Evolutionary conservation across 1,140 invertebrate species (phyloP), one percentile per base, ranked within the genome.

Genomic region (Hyles euphorbiae): DNA sequence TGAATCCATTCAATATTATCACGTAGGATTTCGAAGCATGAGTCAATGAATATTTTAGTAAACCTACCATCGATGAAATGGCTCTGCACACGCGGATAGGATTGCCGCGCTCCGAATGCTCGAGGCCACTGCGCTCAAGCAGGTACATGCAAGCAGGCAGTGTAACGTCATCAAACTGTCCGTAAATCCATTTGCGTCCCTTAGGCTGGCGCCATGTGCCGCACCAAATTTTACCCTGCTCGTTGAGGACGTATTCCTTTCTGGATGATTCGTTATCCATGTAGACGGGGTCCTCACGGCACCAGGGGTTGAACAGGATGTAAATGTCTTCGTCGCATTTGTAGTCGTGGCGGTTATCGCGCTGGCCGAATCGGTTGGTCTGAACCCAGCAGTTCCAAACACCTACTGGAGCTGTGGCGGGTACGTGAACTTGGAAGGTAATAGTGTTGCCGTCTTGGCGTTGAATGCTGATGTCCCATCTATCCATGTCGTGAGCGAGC

Each of bases 241-340:
- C 94, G 68, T 94, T 94, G 34, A 94, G 75, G 3, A 96, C 90
- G 76, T 94, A 95, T 79, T 96, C 94, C 45, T 93, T 87, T 34
- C 91, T 81, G 40, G 91, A 90, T 4, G 90, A 85, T 48, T 92
- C 91, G 60, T 93, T 91, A 43, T 92, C 90, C 91, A 95, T 91
- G 81, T 92, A 94, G 8, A 95, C 94, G 3, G 86, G 64, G 75
- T 94, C 93, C 56, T 92, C 93, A 75, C 86, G 81, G 81, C 92
- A 93, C 95, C 95, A 97, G 1, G 95, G 95, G 87, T 98, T 98
- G 81, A 96, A 96, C 3, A 96, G 73, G 34, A 95, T 90, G 76
- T 93, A 95, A 58, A 95, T 90, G 32, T 92, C 91, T 69, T 91
- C 90, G 63, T 91, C 90, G 56, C 88, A 90, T 77, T 91, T 91